Conservation (phyloP, 2,888 invertebrate genomes). For the Eucriotettix oculatus region DNA sequence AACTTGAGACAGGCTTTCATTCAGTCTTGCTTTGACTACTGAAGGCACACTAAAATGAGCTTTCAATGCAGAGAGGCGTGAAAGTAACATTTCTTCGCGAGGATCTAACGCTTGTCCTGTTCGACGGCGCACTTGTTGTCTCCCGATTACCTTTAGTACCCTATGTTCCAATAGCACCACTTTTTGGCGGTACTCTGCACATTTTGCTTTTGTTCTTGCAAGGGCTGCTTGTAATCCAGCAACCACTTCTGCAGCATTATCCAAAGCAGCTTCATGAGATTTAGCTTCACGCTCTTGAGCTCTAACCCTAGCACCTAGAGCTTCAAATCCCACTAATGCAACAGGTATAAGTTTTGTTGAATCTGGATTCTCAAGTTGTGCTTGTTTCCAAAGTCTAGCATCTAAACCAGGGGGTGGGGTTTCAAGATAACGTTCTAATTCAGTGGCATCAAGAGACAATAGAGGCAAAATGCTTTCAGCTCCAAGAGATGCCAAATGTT, state of each 20-base stretch:
- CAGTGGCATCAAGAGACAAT: not conserved
- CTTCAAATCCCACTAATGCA: constrained; percentile 77
- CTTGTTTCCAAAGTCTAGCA: constrained; percentile 87
- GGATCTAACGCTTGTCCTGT: constrained; percentile 72
- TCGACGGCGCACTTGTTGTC: constrained; percentile 77
- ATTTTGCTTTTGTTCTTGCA: constrained; percentile 59
- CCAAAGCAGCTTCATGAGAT: constrained; percentile 64
- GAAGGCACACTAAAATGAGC: constrained; percentile 80
- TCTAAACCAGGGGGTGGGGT: constrained; percentile 52
- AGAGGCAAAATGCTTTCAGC: not conserved
- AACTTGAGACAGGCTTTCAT: not conserved
- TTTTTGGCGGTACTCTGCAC: constrained; percentile 66
- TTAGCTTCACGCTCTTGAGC: constrained; percentile 72
- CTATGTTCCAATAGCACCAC: constrained; percentile 69
- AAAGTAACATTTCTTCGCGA: constrained; percentile 80
- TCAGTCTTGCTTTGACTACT: not conserved
- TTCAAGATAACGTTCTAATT: not conserved
- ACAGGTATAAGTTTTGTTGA: constrained; percentile 57
- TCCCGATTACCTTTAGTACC: constrained; percentile 68
- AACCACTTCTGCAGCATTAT: constrained; percentile 62
- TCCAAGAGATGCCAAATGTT: not conserved
- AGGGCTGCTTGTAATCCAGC: constrained; percentile 64
- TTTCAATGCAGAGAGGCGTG: constrained; percentile 71
- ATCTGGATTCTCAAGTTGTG: constrained; percentile 90
- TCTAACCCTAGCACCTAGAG: constrained; percentile 53